Conservation (phyloP, 1,140 invertebrate genomes). For the Zophobas morio region DNA sequence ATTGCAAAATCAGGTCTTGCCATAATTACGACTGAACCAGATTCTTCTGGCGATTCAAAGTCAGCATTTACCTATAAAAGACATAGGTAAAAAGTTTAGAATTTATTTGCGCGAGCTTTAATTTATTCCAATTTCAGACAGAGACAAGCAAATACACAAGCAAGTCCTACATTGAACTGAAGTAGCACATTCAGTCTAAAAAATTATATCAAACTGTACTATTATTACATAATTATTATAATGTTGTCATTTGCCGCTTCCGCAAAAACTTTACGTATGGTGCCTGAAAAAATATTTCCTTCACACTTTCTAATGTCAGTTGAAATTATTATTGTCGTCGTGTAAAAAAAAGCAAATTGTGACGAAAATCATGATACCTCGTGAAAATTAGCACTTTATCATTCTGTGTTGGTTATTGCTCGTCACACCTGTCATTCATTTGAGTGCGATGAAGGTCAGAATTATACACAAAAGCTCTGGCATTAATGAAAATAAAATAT, state of each 20-base stretch:
- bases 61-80: too few species aligned
- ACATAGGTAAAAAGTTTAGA: too few species aligned
- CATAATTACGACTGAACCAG: too few species aligned
- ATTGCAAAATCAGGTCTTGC: too few species aligned
- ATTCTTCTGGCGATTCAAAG: too few species aligned
- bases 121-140: too few species aligned
- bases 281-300: conserved; percentile 24
- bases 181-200: background rate
- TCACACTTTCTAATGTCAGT: conserved; percentile 18
- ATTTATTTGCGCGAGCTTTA: too few species aligned
- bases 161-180: background rate
- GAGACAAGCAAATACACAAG: too few species aligned
- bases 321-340: conserved; percentile 5
- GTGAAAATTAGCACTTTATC: conserved; percentile 39
- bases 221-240: conserved; percentile 24
- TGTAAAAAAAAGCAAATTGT: conserved; percentile 19
- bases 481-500: conserved; percentile 37
- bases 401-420: conserved; percentile 34
- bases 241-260: conserved; percentile 2
- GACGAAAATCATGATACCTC: conserved; percentile 24
- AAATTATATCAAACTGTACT: background rate
- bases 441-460: conserved; percentile 3
- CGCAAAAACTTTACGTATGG: conserved; percentile 5
- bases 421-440: conserved; percentile 27
- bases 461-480: conserved; percentile 36